Evolutionary conservation across 2,888 invertebrate species (phyloP), one percentile per base, ranked within the genome.

Genomic region (Fragum whitleyi): DNA sequence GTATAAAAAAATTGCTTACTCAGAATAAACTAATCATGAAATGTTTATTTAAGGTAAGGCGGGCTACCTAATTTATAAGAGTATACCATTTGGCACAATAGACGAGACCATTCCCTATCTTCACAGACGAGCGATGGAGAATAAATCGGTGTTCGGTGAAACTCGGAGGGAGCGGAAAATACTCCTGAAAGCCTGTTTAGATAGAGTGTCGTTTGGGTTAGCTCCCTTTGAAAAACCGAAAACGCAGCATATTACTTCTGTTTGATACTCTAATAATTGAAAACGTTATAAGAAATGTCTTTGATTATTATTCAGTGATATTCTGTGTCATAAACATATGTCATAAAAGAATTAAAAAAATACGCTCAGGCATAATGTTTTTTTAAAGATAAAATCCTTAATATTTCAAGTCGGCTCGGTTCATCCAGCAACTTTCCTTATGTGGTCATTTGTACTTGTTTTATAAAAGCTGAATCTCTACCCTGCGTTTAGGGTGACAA

Each of bases 41-140:
- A n/a, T n/a, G n/a, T n/a, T n/a, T n/a, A n/a, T n/a, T n/a, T n/a
- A n/a, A 92, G 92, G 89, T 14, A 80, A 90, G 42, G 82, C 90
- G 1, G 93, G 93, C 11, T 94, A 93, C 79, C 81, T 88, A 7
- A 94, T 94, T 0, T 94, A 94, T 90, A 95, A 95, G 85, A 94
- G 94, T 0, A 92, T 94, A 1, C 94, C 95, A 0, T 94, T 93
- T 76, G 95, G 95, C 0, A 89, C 92, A 0, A 83, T 95, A 19
- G 88, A 87, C 2, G 94, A 94, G 39, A 94, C 94, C 1, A 78
- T 94, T 28, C 94, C 94, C 0, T 94, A 94, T 73, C 86, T 95
- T 61, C 91, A 93, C 19, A 87, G 95, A 51, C 80, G 95, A 61
- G 94, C 94, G 0, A 91, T 93, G 19, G 95, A 95, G 86, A 95